Conservation (phyloP, 2,797 vertebrate species). For the Mionectes olivaceus region DNA sequence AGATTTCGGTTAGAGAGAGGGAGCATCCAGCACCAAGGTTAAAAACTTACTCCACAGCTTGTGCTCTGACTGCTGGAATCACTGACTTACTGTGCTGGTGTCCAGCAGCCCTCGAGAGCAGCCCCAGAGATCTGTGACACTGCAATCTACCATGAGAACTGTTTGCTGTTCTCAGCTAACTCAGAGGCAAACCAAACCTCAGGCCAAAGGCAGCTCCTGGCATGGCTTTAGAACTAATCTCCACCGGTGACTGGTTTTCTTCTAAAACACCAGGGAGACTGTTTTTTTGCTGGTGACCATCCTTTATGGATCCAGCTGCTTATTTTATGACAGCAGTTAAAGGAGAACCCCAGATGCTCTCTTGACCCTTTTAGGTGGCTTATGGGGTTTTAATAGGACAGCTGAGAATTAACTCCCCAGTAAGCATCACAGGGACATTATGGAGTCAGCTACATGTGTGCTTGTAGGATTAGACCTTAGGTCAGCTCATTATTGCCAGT, state of each 20-base stretch:
- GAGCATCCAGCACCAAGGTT: neutral
- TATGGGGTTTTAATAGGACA: constrained; percentile 60
- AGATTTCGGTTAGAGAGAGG: neutral
- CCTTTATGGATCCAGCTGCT: neutral
- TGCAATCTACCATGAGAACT: neutral
- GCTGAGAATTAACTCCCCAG: constrained; percentile 52
- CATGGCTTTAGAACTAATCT: neutral
- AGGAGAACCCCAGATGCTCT: constrained; percentile 32
- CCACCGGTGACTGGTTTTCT: neutral
- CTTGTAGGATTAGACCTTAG: constrained; percentile 19
- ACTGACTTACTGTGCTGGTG: neutral
- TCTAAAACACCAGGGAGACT: neutral
- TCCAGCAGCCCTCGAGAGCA: neutral
- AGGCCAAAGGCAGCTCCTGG: neutral
- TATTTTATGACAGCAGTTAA: constrained; percentile 55
- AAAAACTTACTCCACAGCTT: neutral
- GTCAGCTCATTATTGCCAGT: constrained; percentile 24
- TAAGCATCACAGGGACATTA: neutral
- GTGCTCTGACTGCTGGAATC: neutral
- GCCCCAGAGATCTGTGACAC: neutral
- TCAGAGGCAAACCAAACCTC: neutral
- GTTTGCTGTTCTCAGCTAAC: neutral
- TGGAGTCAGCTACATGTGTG: neutral
- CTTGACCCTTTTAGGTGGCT: constrained; percentile 54
- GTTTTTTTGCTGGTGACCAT: neutral